phyloP scores from a whole-genome alignment of 2,888 invertebrate species.

The Odontocolon sp. region DNA sequence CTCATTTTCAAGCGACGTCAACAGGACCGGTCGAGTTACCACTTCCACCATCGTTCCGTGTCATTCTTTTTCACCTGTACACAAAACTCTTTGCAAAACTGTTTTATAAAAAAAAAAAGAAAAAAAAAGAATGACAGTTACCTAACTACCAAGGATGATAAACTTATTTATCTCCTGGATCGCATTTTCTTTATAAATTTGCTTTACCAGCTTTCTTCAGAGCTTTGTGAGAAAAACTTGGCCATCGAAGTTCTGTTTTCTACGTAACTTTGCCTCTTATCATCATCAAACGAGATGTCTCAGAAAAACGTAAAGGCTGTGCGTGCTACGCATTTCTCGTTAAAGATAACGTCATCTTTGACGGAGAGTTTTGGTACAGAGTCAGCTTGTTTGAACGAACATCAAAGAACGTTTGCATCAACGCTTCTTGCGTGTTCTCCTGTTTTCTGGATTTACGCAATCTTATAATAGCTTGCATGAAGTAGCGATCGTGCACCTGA shows the following conservation, averaged over 20 bases:
- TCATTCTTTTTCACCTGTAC: background rate
- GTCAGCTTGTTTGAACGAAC: too few relatives aligned
- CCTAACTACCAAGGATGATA: too few relatives aligned
- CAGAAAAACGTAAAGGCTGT: too few relatives aligned
- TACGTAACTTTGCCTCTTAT: background rate
- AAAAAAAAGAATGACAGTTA: too few relatives aligned
- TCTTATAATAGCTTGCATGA: constrained; percentile 34
- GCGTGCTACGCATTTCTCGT: constrained; percentile 6
- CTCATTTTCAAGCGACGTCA: constrained; percentile 7
- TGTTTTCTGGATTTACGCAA: constrained; percentile 31
- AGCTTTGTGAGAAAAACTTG: too few relatives aligned
- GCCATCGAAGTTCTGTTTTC: background rate
- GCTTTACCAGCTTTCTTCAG: too few relatives aligned
- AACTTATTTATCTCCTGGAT: too few relatives aligned
- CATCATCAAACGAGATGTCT: constrained; percentile 4
- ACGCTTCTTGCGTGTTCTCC: constrained; percentile 12
- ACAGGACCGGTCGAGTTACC: constrained; percentile 35
- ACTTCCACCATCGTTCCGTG: constrained; percentile 1
- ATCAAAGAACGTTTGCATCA: constrained; percentile 24
- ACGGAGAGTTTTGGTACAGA: too few relatives aligned
- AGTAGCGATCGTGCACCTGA: constrained; percentile 37
- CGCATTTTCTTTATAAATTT: too few relatives aligned
- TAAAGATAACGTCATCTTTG: constrained; percentile 32
- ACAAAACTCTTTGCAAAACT: constrained; percentile 3
- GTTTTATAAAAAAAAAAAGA: background rate